Conservation (phyloP, 2,888 invertebrate genomes). For the Pyralis farinalis region DNA sequence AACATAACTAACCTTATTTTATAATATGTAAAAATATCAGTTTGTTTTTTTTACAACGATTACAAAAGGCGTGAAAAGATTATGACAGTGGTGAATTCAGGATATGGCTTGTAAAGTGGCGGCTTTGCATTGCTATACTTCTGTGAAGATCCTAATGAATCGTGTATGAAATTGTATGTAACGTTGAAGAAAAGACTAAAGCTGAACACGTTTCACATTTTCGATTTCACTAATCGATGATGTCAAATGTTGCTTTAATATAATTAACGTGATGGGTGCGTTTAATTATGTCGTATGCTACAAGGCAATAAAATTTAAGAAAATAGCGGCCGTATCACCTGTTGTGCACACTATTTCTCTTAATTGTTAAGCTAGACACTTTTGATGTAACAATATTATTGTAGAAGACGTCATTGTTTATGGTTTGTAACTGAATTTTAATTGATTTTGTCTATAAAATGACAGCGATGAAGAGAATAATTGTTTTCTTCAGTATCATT, state of each 20-base stretch:
- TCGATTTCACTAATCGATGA: neutral
- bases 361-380: too few species aligned
- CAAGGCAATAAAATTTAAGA: too few species aligned
- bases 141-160: constrained; percentile 25
- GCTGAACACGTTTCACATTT: constrained; percentile 15
- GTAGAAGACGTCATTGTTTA: too few species aligned
- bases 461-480: too few species aligned
- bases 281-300: neutral
- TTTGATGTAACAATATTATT: too few species aligned
- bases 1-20: too few species aligned
- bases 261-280: neutral
- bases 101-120: constrained; percentile 58
- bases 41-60: constrained; percentile 22
- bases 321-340: neutral
- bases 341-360: neutral
- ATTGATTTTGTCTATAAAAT: too few species aligned
- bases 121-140: constrained; percentile 50
- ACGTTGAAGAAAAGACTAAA: constrained; percentile 20
- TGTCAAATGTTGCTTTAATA: constrained; percentile 2
- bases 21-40: too few species aligned
- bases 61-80: constrained; percentile 25
- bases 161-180: constrained; percentile 24
- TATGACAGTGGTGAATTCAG: constrained; percentile 21
- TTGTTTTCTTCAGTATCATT: too few species aligned
- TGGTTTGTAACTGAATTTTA: too few species aligned